Evolutionary conservation across 2,113 vertebrate genomes (phyloP).

Genomic region (Ophthalmolycus amberensis): DNA sequence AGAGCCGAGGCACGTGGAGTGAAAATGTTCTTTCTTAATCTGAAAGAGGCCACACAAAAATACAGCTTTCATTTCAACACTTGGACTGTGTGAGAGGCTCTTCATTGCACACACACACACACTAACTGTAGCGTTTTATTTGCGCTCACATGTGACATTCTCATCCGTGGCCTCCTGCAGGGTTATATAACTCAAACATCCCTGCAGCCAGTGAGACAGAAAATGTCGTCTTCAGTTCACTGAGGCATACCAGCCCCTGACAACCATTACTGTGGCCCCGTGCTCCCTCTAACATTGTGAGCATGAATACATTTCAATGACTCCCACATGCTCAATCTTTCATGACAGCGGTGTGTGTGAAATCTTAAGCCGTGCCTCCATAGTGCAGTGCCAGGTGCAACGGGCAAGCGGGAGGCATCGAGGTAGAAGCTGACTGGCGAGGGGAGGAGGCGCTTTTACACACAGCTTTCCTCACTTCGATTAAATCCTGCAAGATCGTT

Average conservation of each 20-base stretch:
- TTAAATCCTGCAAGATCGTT: slow-evolving; percentile 34
- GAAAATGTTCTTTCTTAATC: slow-evolving; percentile 1
- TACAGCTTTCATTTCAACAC: slow-evolving; percentile 42
- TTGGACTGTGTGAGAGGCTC: slow-evolving; percentile 24
- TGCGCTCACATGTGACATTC: slow-evolving; percentile 71
- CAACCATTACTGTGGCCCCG: slow-evolving; percentile 77
- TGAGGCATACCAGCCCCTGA: slow-evolving; percentile 78
- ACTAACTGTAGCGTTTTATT: slow-evolving; percentile 74
- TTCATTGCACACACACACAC: slow-evolving; percentile 39
- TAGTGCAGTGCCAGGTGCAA: slow-evolving; percentile 51
- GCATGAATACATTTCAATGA: slow-evolving; percentile 81
- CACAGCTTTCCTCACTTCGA: slow-evolving; percentile 27
- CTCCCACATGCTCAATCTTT: slow-evolving; percentile 80
- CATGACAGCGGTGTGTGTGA: slow-evolving; percentile 75
- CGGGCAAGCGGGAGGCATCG: slow-evolving; percentile 37
- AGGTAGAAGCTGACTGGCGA: slow-evolving; percentile 56
- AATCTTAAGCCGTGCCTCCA: slow-evolving; percentile 68
- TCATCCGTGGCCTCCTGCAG: slow-evolving; percentile 75
- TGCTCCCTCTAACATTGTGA: slow-evolving; percentile 75
- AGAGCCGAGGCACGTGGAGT: neutral
- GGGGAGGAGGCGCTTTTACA: slow-evolving; percentile 40
- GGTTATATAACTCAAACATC: slow-evolving; percentile 80
- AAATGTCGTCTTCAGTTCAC: slow-evolving; percentile 81
- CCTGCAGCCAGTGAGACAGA: slow-evolving; percentile 80
- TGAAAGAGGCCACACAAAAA: slow-evolving; percentile 12